A percentile compares a stretch with the other conserved stretches of the same genome.
Conservation (phyloP, 2,888 invertebrate species). For the Aromia moschata region DNA sequence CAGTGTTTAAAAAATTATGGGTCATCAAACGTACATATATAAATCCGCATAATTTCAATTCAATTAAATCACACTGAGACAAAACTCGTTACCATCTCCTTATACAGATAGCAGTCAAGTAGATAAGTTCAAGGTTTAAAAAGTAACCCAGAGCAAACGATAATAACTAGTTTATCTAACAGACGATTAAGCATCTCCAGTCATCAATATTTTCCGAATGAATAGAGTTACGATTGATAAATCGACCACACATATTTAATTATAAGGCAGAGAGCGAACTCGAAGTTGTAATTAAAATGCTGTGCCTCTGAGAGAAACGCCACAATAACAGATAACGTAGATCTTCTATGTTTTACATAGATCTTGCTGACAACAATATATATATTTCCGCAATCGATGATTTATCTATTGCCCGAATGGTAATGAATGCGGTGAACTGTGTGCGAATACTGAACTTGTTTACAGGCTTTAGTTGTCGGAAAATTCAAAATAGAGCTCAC, state of each 20-base stretch:
- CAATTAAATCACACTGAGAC: too few species aligned
- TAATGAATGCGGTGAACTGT: neutral
- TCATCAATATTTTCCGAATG: conserved; percentile 48
- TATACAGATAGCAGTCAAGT: conserved; percentile 2
- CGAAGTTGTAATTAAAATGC: conserved; percentile 30
- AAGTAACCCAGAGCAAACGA: conserved; percentile 25
- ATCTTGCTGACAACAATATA: conserved; percentile 1
- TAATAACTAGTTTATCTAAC: conserved; percentile 48
- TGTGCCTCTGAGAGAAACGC: conserved; percentile 4
- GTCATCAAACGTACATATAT: too few species aligned
- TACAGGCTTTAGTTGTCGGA: too few species aligned
- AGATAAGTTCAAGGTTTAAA: conserved; percentile 1
- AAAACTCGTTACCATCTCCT: neutral
- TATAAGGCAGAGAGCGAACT: conserved; percentile 35
- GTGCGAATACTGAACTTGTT: neutral
- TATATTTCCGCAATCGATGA: conserved; percentile 38
- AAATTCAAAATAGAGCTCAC: too few species aligned
- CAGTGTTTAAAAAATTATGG: too few species aligned
- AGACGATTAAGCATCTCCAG: conserved; percentile 44
- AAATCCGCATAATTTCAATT: too few species aligned
- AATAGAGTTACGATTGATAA: conserved; percentile 45
- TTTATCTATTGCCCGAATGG: conserved; percentile 23
- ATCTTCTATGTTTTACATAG: conserved; percentile 4
- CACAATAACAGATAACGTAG: neutral
- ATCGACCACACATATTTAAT: conserved; percentile 51